phyloP scores from a whole-genome alignment of 2,888 invertebrate genomes.

The Arctia plantaginis region DNA sequence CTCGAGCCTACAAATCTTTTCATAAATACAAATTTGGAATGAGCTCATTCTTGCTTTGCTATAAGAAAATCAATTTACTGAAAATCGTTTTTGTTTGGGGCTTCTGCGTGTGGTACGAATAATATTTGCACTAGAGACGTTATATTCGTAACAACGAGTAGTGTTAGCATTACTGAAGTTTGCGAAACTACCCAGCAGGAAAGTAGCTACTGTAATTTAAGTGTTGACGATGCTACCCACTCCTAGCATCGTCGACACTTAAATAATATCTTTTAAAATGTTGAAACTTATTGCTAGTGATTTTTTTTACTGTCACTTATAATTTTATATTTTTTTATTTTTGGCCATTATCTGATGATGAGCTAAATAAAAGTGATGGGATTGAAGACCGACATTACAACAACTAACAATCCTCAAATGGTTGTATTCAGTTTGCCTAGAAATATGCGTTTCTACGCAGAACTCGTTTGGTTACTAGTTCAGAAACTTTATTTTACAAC shows the following conservation, averaged over 20 bases:
- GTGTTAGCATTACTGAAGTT: conserved; percentile 72
- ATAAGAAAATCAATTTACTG: conserved; percentile 68
- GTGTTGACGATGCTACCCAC: too few species aligned
- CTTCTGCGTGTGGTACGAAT: conserved; percentile 66
- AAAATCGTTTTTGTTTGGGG: conserved; percentile 67
- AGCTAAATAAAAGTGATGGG: background rate
- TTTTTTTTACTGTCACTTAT: background rate
- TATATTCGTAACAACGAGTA: conserved; percentile 68
- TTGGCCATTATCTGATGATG: too few species aligned
- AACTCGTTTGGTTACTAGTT: too few species aligned
- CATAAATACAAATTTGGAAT: conserved; percentile 41
- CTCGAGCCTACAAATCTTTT: conserved; percentile 49
- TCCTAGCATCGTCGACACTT: conserved; percentile 41
- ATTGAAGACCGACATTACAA: background rate
- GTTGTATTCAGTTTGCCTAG: background rate
- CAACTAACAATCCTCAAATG: background rate
- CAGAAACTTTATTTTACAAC: background rate
- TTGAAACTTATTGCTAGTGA: background rate
- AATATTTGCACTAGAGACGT: conserved; percentile 73
- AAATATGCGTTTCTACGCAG: background rate
- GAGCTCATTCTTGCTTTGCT: conserved; percentile 49
- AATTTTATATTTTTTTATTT: background rate
- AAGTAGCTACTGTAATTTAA: conserved; percentile 51
- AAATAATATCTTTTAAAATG: conserved; percentile 39
- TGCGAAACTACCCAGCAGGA: conserved; percentile 53